Evolutionary conservation across 1,140 invertebrate species (phyloP).

Genomic region (Odontomachus brunneus): DNA sequence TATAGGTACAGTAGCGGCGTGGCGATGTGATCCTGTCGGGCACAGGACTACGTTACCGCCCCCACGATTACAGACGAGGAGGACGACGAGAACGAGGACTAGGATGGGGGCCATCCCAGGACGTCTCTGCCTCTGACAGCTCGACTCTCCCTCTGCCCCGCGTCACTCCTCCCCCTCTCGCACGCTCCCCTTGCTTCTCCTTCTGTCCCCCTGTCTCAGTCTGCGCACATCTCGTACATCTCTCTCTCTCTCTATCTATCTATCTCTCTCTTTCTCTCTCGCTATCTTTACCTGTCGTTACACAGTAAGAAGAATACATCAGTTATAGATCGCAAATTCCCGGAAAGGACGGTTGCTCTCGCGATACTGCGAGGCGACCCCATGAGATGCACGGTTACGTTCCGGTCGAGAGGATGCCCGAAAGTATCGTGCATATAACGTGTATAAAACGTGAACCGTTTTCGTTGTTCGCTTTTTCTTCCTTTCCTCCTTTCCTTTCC

Average conservation of each 20-base stretch:
- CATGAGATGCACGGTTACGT: too few relatives aligned
- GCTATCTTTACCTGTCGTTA: slow-evolving; percentile 51
- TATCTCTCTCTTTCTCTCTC: slow-evolving; percentile 39
- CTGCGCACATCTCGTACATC: too few relatives aligned
- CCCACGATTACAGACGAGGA: slow-evolving; percentile 84
- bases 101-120: slow-evolving; percentile 83
- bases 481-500: neutral
- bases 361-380: neutral
- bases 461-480: neutral
- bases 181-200: slow-evolving; percentile 20
- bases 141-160: slow-evolving; percentile 73
- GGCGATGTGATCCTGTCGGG: slow-evolving; percentile 85
- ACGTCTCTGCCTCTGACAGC: slow-evolving; percentile 84
- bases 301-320: neutral
- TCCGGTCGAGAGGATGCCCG: too few relatives aligned
- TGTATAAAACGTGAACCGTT: too few relatives aligned
- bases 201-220: slow-evolving; percentile 46
- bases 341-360: neutral
- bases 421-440: too few relatives aligned
- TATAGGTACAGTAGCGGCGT: slow-evolving; percentile 79
- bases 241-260: slow-evolving; percentile 44
- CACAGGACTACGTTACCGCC: slow-evolving; percentile 85
- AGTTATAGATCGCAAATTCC: slow-evolving; percentile 23
- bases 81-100: slow-evolving; percentile 80
- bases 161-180: slow-evolving; percentile 26